Base-by-base conservation (phyloP, 2,888 invertebrate species). In the Cremastinae sp. region DNA sequence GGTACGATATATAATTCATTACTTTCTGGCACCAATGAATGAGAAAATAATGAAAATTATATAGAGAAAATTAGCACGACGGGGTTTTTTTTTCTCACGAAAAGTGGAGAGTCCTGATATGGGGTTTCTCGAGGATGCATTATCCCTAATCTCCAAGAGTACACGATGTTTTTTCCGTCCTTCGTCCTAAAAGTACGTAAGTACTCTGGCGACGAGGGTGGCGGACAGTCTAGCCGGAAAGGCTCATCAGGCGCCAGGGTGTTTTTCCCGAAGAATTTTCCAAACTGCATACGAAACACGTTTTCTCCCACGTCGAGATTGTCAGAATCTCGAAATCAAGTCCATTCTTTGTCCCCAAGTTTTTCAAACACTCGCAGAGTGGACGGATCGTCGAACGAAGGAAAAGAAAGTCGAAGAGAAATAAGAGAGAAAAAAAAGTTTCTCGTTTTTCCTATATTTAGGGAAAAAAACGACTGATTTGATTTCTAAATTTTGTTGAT, bases 211-310 rank as follows among this genome's bases (percentile, higher is more conserved):
- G 61, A 70, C 53, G 8, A 43, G 28, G 41, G 28, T 36, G 61
- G 10, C 8, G 47, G 49, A 10, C 38, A 34, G 72, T 72, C 72
- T 68, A 49, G 62, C 51, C 49, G 34, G 54, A 51, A 65, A 70
- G 70, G 64, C 66, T 28, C n/a, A n/a, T n/a, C 10, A 47, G 78
- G 78, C 78, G 78, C 78, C 78, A 73, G 70, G 8, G 9, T 41
- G 2, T 38, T 28, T 41, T 36, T 14, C 38, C 28, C 38, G 51
- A 51, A 43, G 49, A 8, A 45, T 49, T 72, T 51, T 59, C 45
- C 8, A 53, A 43, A 12, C 56, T 18, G 5, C 41, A 54, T 34
- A 14, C 18, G 5, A n/a, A 10, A 18, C 45, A 34, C 22, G 56
- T 7, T 34, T 5, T 68, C 64, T 70, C 74, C 69, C 65, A 73